Evolutionary conservation across 2,888 invertebrate genomes (phyloP).

Genomic region (Tinea trinotella): DNA sequence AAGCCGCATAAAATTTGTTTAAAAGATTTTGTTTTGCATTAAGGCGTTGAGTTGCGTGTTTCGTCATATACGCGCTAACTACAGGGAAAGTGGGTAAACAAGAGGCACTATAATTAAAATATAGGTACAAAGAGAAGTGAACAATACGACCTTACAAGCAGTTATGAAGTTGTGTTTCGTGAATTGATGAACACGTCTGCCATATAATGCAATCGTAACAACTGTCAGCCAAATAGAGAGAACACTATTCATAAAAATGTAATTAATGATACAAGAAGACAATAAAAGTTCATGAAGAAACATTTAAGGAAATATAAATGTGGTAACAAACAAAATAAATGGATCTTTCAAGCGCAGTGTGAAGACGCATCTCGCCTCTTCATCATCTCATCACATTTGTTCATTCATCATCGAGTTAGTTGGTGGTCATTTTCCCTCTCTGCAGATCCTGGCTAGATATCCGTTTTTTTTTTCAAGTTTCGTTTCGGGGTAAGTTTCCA

Average conservation of each 20-base stretch:
- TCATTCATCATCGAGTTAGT: too few relatives aligned
- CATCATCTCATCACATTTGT: too few relatives aligned
- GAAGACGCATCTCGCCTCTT: neutral
- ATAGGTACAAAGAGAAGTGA: slow-evolving; percentile 24
- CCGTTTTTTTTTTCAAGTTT: too few relatives aligned
- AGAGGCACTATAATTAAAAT: slow-evolving; percentile 34
- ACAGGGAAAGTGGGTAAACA: slow-evolving; percentile 42
- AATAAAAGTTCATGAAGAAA: slow-evolving; percentile 15
- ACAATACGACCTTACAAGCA: slow-evolving; percentile 10
- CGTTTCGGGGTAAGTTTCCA: too few relatives aligned
- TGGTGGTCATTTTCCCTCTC: too few relatives aligned
- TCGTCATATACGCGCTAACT: slow-evolving; percentile 27
- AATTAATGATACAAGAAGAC: slow-evolving; percentile 16
- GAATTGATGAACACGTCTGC: slow-evolving; percentile 14
- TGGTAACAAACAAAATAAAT: neutral
- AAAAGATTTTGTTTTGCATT: neutral
- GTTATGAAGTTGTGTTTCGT: slow-evolving; percentile 17
- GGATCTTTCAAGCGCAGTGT: too few relatives aligned
- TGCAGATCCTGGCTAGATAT: too few relatives aligned
- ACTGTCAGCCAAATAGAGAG: neutral
- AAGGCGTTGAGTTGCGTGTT: slow-evolving; percentile 32
- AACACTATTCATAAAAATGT: slow-evolving; percentile 8
- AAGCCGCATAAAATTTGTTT: too few relatives aligned
- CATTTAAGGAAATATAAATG: neutral
- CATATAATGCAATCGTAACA: slow-evolving; percentile 1